Percentiles rank a stretch among this genome's conserved stretches.
phyloP scores from a whole-genome alignment of 37 sponge, comb jelly and placozoan species.

The Tethya wilhelma region DNA sequence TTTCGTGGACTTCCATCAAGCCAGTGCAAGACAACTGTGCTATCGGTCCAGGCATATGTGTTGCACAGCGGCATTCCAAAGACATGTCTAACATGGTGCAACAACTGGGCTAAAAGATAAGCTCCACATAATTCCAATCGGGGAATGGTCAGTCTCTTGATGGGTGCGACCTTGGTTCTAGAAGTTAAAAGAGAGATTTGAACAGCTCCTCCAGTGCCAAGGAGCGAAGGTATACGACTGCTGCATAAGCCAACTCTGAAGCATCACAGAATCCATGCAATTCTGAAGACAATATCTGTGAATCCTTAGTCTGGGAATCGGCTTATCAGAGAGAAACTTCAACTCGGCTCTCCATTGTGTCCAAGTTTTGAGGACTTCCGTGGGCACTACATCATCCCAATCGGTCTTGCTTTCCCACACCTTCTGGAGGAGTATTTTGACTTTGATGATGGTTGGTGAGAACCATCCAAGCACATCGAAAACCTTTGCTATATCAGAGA shows the following conservation, averaged over 20 bases:
- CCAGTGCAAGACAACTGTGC: constrained; percentile 29
- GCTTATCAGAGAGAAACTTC: background rate
- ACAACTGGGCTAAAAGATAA: constrained; percentile 7
- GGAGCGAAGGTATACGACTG: constrained; percentile 18
- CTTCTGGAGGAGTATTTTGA: constrained; percentile 13
- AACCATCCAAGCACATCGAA: constrained; percentile 39
- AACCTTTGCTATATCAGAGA: too few relatives aligned
- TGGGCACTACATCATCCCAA: constrained; percentile 25
- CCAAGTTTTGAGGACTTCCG: background rate
- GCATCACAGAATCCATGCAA: constrained; percentile 30
- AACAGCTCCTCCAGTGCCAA: background rate
- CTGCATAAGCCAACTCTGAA: constrained; percentile 25
- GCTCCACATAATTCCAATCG: constrained; percentile 24
- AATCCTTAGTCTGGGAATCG: constrained; percentile 4
- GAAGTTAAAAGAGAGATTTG: constrained; percentile 16
- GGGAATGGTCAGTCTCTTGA: constrained; percentile 21
- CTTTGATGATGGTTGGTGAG: constrained; percentile 27
- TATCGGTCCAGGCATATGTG: constrained; percentile 22
- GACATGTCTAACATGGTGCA: background rate
- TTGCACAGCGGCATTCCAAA: background rate
- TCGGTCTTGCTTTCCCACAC: constrained; percentile 21
- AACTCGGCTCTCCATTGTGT: constrained; percentile 26
- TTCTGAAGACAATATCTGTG: background rate
- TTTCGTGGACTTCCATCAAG: constrained; percentile 3
- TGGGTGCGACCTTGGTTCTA: constrained; percentile 37